Evolutionary conservation across 2,797 vertebrate species (phyloP).

Genomic region (Parauchenoglanis ngamensis): DNA sequence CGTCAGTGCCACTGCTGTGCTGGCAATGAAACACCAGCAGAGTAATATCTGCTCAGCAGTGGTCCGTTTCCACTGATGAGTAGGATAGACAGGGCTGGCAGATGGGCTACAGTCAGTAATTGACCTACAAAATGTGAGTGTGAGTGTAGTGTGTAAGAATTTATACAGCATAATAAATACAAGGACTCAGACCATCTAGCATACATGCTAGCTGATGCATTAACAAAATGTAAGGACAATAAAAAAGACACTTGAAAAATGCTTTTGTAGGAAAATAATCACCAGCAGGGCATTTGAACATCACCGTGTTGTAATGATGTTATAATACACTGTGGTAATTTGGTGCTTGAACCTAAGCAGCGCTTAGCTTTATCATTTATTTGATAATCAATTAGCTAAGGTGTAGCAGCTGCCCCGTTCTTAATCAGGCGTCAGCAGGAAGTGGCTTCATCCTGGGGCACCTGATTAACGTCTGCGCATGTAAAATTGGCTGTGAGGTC

Average conservation of each 20-base stretch:
- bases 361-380: neutral
- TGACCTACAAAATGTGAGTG: neutral
- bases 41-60: neutral
- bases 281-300: neutral
- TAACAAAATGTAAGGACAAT: neutral
- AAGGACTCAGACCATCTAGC: too few relatives aligned
- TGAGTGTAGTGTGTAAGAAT: neutral
- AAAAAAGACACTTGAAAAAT: neutral
- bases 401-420: neutral
- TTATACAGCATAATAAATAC: neutral
- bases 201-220: neutral
- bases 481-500: constrained; percentile 35
- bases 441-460: neutral
- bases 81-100: neutral
- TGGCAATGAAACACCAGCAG: neutral
- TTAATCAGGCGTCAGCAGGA: constrained; percentile 2
- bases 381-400: neutral
- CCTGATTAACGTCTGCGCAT: constrained; percentile 45
- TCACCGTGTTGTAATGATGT: neutral
- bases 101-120: neutral
- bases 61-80: neutral
- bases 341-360: neutral
- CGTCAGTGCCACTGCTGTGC: constrained; percentile 3
- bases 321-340: neutral
- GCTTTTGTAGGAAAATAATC: neutral